Evolutionary conservation across 2,888 invertebrate genomes (phyloP), one percentile per base, ranked within the genome.

Genomic region (Pristionchus mayeri): DNA sequence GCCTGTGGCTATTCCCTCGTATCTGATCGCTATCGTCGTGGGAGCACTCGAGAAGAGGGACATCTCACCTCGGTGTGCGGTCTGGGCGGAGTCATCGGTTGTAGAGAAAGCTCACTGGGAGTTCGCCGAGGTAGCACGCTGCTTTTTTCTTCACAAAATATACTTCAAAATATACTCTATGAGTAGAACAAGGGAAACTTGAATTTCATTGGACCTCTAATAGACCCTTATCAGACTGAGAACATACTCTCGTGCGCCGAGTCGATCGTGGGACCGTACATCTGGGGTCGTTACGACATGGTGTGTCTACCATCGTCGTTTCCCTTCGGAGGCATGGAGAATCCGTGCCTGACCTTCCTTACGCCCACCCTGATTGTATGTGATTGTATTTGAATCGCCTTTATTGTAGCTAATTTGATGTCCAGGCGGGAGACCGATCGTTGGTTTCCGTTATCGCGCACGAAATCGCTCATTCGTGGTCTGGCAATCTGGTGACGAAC

Each of bases 241-340:
- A 86, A 89, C 63, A 89, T 90, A 44, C 85, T 90, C 11, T 85
- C 87, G 0, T 86, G 86, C 0, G 89, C 89, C 24, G 89, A 90
- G 83, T 85, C 87, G n/a, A 89, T 92, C 30, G 88, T 89, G 13
- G 92, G 92, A 21, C 87, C 90, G 71, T 92, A 92, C 85, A 89
- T 90, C 52, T 92, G 92, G 92, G 91, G 91, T 71, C 76, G 63
- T 16, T 63, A 63, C 34, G 63, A 63, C 11, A 30, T 63, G 30
- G 94, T 98, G 54, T 96, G 98, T 57, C 94, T 98, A 92, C 98
- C 98, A 0, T 97, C 97, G 0, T 96, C 96, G 88, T 98, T 98
- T 94, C 97, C 98, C 0, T 97, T 95, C 93, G 98, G 98, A 0
- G 98, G 98, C 30, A 98, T 98, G 98, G 98, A 98, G 94, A 98